Base-by-base conservation (phyloP, 2,797 vertebrate genomes). In the Sebastes cheni region DNA sequence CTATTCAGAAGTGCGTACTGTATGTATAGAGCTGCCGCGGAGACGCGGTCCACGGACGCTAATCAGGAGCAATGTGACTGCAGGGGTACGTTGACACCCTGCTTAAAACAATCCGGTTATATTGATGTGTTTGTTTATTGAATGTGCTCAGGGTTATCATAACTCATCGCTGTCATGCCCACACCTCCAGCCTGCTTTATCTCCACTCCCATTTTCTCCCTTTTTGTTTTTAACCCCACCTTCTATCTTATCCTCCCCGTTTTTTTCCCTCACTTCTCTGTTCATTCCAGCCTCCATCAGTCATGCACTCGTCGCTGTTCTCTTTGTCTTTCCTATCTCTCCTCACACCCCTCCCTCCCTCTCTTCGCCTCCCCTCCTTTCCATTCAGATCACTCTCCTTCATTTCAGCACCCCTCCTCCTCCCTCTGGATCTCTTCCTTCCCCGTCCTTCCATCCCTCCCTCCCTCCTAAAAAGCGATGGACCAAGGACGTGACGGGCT, bases 331-430 rank as follows among this genome's bases (percentile, higher is more conserved):
- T 29, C 52, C 67, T 23, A 22, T 75, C 77, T 75, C 75, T 78
- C 60, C 34, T 52, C 73, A 52, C 74, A 46, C 66, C 62, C 32
- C 22, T 79, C 72, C 27, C 60, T 75, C 64, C n/a, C 69, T 59
- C 62, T 16, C 29, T 39, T 81, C 27, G 20, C 78, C 71, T 69
- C 50, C 54, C 77, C 60, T 86, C 80, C 69, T 90, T 79, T 89
- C 89, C 69, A 84, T 90, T 92, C 90, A 85, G 81, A 91, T 93
- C 87, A 87, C 89, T 88, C 86, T 70, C 80, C 65, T 79, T 84
- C 87, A 75, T 83, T 84, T 85, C 88, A 75, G 29, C 81, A 27
- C 72, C 73, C 80, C 61, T 30, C 84, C 75, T 69, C 81, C 14
- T 70, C 83, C 85, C 62, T 72, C 82, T 73, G 82, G 64, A 74